Conservation (phyloP, 2,113 vertebrate species). For the Camelus dromedarius region DNA sequence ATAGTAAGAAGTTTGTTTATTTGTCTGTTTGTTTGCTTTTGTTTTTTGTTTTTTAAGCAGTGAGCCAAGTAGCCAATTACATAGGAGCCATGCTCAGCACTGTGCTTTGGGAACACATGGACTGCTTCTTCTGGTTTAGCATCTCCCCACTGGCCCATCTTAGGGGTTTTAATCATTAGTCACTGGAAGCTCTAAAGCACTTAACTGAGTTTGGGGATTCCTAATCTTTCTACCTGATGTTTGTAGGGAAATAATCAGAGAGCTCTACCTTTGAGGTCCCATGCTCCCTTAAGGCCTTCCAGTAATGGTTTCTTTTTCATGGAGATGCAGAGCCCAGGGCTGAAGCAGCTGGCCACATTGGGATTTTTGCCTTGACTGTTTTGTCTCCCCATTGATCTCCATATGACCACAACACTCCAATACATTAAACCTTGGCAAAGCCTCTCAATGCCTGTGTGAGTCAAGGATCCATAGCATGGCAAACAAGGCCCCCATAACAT, state of each 20-base stretch:
- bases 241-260: not conserved
- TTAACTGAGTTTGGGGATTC: not conserved
- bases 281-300: not conserved
- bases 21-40: not conserved
- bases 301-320: not conserved
- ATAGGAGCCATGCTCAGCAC: not conserved
- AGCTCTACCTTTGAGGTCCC: not conserved
- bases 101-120: not conserved
- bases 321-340: not conserved
- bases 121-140: not conserved
- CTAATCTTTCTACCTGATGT: not conserved
- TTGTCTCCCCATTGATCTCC: not conserved
- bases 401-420: not conserved
- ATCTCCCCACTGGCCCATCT: not conserved
- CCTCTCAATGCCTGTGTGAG: not conserved
- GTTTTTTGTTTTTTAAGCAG: not conserved
- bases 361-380: not conserved
- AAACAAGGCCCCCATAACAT: not conserved
- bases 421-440: not conserved
- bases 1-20: not conserved
- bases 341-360: not conserved
- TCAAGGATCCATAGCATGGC: not conserved
- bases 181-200: not conserved
- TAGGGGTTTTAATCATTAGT: not conserved
- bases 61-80: not conserved